Conservation (phyloP, 2,113 vertebrate genomes). For the Stictonetta naevosa region DNA sequence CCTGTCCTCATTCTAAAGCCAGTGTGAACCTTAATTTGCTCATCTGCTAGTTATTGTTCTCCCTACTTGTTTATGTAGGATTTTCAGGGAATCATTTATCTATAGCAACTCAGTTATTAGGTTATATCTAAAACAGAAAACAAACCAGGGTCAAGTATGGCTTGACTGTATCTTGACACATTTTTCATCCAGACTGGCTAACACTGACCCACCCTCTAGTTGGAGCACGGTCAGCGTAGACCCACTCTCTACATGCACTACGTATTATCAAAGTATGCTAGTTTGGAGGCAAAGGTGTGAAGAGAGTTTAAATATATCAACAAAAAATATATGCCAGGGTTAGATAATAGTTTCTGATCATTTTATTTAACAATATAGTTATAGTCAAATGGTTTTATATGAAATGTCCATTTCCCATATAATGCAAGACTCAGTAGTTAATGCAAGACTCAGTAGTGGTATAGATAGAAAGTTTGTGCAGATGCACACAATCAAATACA, state of each 20-base stretch:
- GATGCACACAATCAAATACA: not conserved
- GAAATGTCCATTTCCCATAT: not conserved
- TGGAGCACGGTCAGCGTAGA: not conserved
- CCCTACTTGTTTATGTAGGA: rapidly evolving
- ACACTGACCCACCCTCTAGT: not conserved
- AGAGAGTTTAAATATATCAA: not conserved
- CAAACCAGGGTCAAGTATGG: not conserved
- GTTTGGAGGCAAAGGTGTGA: not conserved
- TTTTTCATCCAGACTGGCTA: not conserved
- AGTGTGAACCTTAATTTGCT: not conserved
- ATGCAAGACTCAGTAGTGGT: not conserved
- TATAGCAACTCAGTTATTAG: not conserved
- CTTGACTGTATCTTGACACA: not conserved
- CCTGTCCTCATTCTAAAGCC: not conserved
- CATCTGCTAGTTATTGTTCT: not conserved
- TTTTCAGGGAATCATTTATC: not conserved
- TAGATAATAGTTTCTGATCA: not conserved
- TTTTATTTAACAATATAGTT: not conserved
- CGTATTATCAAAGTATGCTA: not conserved
- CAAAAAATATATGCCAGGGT: not conserved
- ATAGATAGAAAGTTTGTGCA: not conserved
- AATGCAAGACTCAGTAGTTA: not conserved
- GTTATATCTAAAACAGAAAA: not conserved
- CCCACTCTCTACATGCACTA: too few species aligned
- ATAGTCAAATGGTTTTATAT: not conserved